Evolutionary conservation across 2,888 invertebrate genomes (phyloP).

Genomic region (Tridacna crocea): DNA sequence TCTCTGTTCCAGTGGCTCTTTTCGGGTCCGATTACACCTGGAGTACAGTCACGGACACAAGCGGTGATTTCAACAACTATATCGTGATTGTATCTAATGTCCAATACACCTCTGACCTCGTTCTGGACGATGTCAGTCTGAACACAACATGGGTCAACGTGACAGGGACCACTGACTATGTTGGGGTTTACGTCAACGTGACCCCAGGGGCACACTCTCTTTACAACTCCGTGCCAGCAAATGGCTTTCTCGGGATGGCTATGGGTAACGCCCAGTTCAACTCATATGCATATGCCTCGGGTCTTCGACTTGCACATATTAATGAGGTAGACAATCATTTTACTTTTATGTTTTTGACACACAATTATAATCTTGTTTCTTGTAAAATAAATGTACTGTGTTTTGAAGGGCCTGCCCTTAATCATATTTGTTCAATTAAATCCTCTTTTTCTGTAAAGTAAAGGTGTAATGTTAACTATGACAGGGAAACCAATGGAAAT

Average conservation of each 20-base stretch:
- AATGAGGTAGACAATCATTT: conserved; percentile 51
- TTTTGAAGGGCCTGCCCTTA: too few species aligned
- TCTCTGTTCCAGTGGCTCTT: conserved; percentile 68
- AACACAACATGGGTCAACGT: conserved; percentile 44
- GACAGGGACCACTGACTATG: conserved; percentile 40
- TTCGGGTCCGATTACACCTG: conserved; percentile 69
- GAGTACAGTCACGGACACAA: conserved; percentile 62
- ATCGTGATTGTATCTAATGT: conserved; percentile 49
- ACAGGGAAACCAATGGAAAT: too few species aligned
- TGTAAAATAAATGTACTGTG: too few species aligned
- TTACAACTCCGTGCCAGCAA: conserved; percentile 64
- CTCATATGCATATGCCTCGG: conserved; percentile 73
- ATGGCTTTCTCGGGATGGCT: conserved; percentile 68
- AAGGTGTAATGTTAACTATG: too few species aligned
- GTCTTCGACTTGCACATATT: conserved; percentile 63
- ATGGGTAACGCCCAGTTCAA: conserved; percentile 72
- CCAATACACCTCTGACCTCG: conserved; percentile 38
- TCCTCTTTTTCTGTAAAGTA: too few species aligned
- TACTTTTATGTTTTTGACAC: too few species aligned
- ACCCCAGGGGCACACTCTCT: conserved; percentile 65
- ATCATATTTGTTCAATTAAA: too few species aligned
- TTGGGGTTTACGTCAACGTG: conserved; percentile 49
- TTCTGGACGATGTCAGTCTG: conserved; percentile 39
- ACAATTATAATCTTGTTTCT: too few species aligned
- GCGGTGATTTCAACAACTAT: conserved; percentile 59